Evolutionary conservation across 1,140 invertebrate species (phyloP).

Genomic region (Hermatobates lingyangjiaoensis): DNA sequence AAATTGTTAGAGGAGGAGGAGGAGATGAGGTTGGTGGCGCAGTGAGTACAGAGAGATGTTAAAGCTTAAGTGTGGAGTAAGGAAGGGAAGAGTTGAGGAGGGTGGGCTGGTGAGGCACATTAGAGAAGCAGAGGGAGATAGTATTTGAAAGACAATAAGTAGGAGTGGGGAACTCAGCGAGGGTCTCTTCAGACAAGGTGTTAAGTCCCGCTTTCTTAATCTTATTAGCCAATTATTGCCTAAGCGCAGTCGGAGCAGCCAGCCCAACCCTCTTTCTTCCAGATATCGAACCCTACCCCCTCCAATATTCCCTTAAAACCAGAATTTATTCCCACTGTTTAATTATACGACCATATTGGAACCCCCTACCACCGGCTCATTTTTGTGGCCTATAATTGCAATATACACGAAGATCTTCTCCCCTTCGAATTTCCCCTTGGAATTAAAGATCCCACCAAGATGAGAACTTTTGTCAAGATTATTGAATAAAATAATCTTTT

Average conservation of each 20-base stretch:
- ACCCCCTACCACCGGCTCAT: neutral
- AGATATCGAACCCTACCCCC: slow-evolving; percentile 6
- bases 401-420: neutral
- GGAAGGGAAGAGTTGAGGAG: slow-evolving; percentile 1
- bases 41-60: too few relatives aligned
- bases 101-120: neutral
- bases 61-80: too few relatives aligned
- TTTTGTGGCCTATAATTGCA: neutral
- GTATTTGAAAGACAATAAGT: slow-evolving; percentile 8
- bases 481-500: too few relatives aligned
- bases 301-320: slow-evolving; percentile 9
- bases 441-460: too few relatives aligned
- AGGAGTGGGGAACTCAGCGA: neutral
- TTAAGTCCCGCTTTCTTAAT: slow-evolving; percentile 13
- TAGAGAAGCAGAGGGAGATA: neutral
- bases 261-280: slow-evolving; percentile 1
- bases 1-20: neutral
- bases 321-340: slow-evolving; percentile 12
- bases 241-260: slow-evolving; percentile 8
- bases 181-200: slow-evolving; percentile 8
- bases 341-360: slow-evolving; percentile 9
- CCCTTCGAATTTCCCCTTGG: too few relatives aligned
- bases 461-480: too few relatives aligned
- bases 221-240: slow-evolving; percentile 13
- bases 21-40: neutral